phyloP scores from a whole-genome alignment of 2,113 vertebrate species.

The Psettodes erumei region DNA sequence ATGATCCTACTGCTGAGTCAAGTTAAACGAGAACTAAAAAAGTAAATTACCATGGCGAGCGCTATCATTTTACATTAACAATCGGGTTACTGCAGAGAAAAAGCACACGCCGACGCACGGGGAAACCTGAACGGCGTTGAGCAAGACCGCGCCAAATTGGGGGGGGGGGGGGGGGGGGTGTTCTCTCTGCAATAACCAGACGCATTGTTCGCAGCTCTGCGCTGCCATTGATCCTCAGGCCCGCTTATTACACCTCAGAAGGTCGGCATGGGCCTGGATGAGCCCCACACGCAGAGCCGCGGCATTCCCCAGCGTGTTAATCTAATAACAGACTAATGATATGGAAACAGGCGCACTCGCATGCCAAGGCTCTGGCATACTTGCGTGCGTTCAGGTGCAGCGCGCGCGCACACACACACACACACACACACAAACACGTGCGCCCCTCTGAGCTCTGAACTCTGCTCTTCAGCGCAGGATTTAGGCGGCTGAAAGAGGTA shows the following conservation, averaged over 20 bases:
- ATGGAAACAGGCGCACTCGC: slow-evolving; percentile 50
- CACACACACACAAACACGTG: not conserved
- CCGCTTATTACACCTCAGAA: slow-evolving; percentile 33
- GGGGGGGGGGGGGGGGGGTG: slow-evolving; percentile 18
- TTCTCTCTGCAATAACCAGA: slow-evolving; percentile 60
- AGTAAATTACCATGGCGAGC: slow-evolving; percentile 42
- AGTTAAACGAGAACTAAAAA: slow-evolving; percentile 56
- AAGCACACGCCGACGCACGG: slow-evolving; percentile 27
- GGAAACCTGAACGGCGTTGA: slow-evolving; percentile 60
- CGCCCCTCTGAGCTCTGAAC: slow-evolving; percentile 44
- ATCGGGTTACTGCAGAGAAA: slow-evolving; percentile 61
- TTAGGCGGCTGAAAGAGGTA: slow-evolving; percentile 43
- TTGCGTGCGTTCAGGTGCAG: slow-evolving; percentile 44
- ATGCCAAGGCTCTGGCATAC: slow-evolving; percentile 10
- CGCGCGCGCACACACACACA: slow-evolving; percentile 45
- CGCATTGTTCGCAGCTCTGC: slow-evolving; percentile 57
- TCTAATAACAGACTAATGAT: slow-evolving; percentile 73
- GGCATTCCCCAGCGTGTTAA: slow-evolving; percentile 65
- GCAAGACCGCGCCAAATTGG: slow-evolving; percentile 38
- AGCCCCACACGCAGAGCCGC: slow-evolving; percentile 46
- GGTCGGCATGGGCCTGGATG: slow-evolving; percentile 39
- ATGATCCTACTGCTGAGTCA: slow-evolving; percentile 45
- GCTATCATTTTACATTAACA: slow-evolving; percentile 71
- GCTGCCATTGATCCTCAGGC: slow-evolving; percentile 36
- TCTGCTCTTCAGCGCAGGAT: slow-evolving; percentile 62